Conservation (phyloP, 2,113 vertebrate genomes). For the Labeo rohita region DNA sequence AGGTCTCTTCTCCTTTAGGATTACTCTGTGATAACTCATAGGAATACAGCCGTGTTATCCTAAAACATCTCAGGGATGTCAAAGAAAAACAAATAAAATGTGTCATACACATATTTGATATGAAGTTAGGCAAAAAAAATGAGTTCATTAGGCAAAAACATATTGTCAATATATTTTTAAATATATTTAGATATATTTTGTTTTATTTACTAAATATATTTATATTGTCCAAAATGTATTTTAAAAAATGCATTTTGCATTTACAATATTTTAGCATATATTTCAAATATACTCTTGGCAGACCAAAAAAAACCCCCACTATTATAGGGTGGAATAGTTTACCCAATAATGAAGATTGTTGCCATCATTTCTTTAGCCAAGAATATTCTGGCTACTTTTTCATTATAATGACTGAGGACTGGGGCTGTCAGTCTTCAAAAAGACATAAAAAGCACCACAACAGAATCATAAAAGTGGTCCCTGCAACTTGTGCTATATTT, state of each 20-base stretch:
- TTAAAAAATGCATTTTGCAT: background rate
- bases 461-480: background rate
- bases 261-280: background rate
- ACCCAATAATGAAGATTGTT: background rate
- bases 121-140: too few relatives aligned
- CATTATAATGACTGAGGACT: background rate
- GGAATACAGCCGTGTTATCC: background rate
- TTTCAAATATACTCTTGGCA: background rate
- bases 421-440: background rate
- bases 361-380: background rate
- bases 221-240: background rate
- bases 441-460: background rate
- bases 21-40: conserved; percentile 32
- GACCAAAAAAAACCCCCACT: too few relatives aligned
- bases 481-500: background rate
- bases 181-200: background rate
- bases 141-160: background rate
- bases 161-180: background rate
- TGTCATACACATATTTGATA: background rate
- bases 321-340: background rate
- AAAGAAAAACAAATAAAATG: conserved; percentile 20
- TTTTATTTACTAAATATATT: background rate
- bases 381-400: background rate
- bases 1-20: conserved; percentile 32
- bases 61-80: conserved; percentile 30